phyloP scores from a whole-genome alignment of 2,113 vertebrate species.

The Pseudorhombus dupliciocellatus region DNA sequence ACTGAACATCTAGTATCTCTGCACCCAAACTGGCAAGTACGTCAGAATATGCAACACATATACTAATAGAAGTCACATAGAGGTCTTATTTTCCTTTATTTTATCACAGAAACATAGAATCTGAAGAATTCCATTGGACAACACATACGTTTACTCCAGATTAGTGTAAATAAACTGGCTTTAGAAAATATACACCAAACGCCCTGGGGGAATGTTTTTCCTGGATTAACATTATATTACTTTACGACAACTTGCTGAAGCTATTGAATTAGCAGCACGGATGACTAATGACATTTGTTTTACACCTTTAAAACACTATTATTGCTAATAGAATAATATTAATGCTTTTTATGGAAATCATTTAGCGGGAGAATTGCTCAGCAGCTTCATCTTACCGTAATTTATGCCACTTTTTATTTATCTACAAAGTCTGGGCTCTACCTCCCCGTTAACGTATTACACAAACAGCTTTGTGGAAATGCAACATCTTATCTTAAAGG shows the following conservation, averaged over 20 bases:
- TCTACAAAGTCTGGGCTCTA: constrained; percentile 55
- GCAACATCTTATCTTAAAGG: constrained; percentile 73
- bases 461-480: constrained; percentile 57
- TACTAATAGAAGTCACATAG: background rate
- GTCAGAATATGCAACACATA: background rate
- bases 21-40: constrained; percentile 2
- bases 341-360: constrained; percentile 59
- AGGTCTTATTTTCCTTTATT: background rate
- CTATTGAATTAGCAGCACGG: background rate
- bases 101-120: background rate
- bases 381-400: constrained; percentile 66
- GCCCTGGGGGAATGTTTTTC: too few relatives aligned
- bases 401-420: constrained; percentile 68
- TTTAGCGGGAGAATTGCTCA: constrained; percentile 61
- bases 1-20: background rate
- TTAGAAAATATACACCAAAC: background rate
- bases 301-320: constrained; percentile 47
- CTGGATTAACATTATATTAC: too few relatives aligned
- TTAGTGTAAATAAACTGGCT: background rate
- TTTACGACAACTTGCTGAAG: background rate
- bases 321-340: constrained; percentile 59
- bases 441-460: constrained; percentile 62
- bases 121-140: background rate
- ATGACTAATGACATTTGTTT: constrained; percentile 73
- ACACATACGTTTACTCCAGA: background rate